These are phyloP conservation scores for Agrilus planipennis DNA, from an alignment of 1,140 invertebrate species.

Conservation along the genomic window DNA sequence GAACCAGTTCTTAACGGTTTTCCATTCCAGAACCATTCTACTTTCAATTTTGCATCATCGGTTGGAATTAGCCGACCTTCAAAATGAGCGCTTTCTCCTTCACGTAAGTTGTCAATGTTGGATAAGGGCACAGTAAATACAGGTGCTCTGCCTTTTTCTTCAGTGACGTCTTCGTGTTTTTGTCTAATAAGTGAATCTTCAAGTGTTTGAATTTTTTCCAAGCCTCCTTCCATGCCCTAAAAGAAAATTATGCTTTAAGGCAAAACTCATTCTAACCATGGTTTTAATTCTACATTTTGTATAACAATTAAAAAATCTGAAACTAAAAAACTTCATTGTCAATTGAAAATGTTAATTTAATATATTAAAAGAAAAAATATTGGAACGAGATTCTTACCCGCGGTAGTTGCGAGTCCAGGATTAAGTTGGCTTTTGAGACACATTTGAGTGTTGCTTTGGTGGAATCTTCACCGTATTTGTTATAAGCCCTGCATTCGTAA, in stretches of 20 bases:
- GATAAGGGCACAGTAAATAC: slow-evolving; percentile 82
- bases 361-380: too few relatives aligned
- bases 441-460: slow-evolving; percentile 80
- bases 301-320: too few relatives aligned
- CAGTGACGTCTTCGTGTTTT: slow-evolving; percentile 54
- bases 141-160: slow-evolving; percentile 69
- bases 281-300: too few relatives aligned
- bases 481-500: slow-evolving; percentile 84
- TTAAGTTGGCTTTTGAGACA: slow-evolving; percentile 80
- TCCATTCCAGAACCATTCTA: slow-evolving; percentile 90
- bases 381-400: slow-evolving; percentile 40
- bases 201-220: slow-evolving; percentile 83
- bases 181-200: slow-evolving; percentile 73
- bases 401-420: slow-evolving; percentile 89
- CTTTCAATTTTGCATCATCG: slow-evolving; percentile 88
- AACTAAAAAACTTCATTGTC: too few relatives aligned
- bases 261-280: neutral
- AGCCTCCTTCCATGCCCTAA: slow-evolving; percentile 81
- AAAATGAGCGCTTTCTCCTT: slow-evolving; percentile 89
- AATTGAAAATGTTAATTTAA: too few relatives aligned
- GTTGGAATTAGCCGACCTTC: slow-evolving; percentile 85
- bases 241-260: slow-evolving; percentile 18
- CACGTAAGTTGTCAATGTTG: slow-evolving; percentile 72
- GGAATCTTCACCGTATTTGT: slow-evolving; percentile 79
- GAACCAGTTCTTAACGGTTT: slow-evolving; percentile 80